Base-by-base conservation (phyloP, 2,797 vertebrate genomes). In the Masticophis lateralis region DNA sequence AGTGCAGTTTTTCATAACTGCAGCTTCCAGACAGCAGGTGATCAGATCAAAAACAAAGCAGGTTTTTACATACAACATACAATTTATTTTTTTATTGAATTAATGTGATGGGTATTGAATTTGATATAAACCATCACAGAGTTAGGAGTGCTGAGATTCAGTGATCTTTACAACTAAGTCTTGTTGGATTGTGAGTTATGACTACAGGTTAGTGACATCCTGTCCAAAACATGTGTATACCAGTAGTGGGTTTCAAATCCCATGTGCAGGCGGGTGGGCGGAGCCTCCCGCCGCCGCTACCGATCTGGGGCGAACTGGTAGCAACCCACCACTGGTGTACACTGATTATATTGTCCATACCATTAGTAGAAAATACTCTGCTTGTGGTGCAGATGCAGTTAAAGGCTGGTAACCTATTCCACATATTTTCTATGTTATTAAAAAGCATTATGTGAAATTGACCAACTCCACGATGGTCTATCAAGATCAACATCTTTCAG, bases 11-110 rank as follows among this genome's bases (percentile, higher is more conserved):
- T 94, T 89, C n/a, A 63, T 57, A 94, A 89, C 60, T 87, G 94
- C 91, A 94, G 0, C 3, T 28, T 94, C 74, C 89, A 92, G 91
- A 79, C 28, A 91, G 32, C 18, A 94, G 93, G 55, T 51, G 7
- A 2, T 0, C 12, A 79, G 92, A 14, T 83, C 60, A 95, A 93
- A 90, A 43, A 0, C 14, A 94, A 90, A 53, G 90, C 90, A 43
- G 74, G 18, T 22, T 79, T 61, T 79, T 43, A 12, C 1, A 1
- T 43, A 22, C 18, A 43, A 47, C 9, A 5, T 47, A 25, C 9
- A 47, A 51, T 4, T 1, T 91, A 0, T 56, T 94, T 74, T 51
- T 74, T 59, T 18, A 91, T 91, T 94, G 74, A 88, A 86, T 18
- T 88, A 94, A 56, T 69, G 74, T 43, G 37, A 43, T 83, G 92